A percentile compares a stretch with the other conserved stretches of the same genome.
These are phyloP conservation scores for Pollenia angustigena DNA, from an alignment of 2,888 invertebrate genomes.

Conservation along the genomic window DNA sequence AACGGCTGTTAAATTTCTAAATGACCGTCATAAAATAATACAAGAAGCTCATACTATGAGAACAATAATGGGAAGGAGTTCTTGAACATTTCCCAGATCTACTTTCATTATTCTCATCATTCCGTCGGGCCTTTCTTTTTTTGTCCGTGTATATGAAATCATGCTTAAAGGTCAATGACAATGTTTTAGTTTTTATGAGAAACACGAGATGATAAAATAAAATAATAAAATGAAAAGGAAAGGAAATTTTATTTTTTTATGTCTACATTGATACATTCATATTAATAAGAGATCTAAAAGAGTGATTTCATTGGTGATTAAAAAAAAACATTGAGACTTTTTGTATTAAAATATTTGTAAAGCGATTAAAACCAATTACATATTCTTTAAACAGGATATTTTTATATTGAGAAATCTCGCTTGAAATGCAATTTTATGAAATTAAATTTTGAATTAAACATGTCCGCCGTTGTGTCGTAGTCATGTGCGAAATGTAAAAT, in stretches of 20 bases:
- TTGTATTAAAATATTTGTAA: neutral
- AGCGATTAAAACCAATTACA: too few relatives aligned
- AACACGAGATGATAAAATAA: conserved; percentile 4
- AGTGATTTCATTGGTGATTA: conserved; percentile 1
- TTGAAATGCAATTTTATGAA: too few relatives aligned
- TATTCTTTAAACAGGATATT: too few relatives aligned
- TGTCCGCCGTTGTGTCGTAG: too few relatives aligned
- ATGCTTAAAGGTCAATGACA: conserved; percentile 38
- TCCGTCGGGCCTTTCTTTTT: conserved; percentile 24
- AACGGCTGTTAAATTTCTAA: conserved; percentile 44
- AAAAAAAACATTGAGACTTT: neutral
- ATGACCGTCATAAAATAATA: conserved; percentile 64
- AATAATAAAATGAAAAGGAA: conserved; percentile 23
- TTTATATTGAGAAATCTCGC: too few relatives aligned
- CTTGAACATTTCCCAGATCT: conserved; percentile 40
- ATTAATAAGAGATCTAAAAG: neutral
- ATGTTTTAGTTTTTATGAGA: neutral
- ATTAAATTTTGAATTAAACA: too few relatives aligned
- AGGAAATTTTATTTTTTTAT: neutral
- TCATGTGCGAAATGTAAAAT: too few relatives aligned
- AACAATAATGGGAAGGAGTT: neutral
- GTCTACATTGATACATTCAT: neutral
- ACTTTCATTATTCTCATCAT: conserved; percentile 39
- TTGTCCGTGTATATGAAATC: neutral
- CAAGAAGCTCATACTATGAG: neutral